Percentiles rank a stretch among this genome's conserved stretches.
Evolutionary conservation across 2,113 vertebrate species (phyloP).

Genomic region (Chionis minor): DNA sequence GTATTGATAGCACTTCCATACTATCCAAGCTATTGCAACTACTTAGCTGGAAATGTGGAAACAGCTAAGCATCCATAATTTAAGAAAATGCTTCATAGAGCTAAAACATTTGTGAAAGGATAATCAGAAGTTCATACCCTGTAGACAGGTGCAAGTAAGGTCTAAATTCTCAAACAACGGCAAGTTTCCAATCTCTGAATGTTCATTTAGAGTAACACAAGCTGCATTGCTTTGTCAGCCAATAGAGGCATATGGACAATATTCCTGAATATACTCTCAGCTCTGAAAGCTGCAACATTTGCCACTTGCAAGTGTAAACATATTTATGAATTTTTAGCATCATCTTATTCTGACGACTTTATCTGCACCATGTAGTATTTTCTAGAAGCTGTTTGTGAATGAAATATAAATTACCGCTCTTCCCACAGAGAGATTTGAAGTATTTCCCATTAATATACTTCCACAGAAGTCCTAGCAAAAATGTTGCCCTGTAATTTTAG

Average conservation of each 20-base stretch:
- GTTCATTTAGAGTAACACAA: conserved; percentile 69
- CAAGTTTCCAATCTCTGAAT: conserved; percentile 68
- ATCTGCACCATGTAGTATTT: background rate
- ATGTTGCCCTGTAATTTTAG: background rate
- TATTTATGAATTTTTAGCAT: conserved; percentile 60
- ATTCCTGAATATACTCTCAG: conserved; percentile 41
- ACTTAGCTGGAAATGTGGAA: background rate
- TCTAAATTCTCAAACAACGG: conserved; percentile 61
- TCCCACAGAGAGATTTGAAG: background rate
- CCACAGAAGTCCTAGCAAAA: background rate
- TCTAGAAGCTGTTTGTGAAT: conserved; percentile 17
- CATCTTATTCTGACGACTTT: conserved; percentile 8
- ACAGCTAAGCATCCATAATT: background rate
- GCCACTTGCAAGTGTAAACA: conserved; percentile 53
- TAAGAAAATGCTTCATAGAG: background rate
- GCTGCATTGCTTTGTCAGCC: conserved; percentile 58
- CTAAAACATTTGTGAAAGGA: conserved; percentile 3
- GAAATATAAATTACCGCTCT: background rate
- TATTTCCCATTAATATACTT: background rate
- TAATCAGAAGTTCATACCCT: conserved; percentile 40
- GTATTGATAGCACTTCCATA: background rate
- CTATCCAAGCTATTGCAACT: background rate
- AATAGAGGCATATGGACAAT: conserved; percentile 73
- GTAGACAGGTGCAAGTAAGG: conserved; percentile 35
- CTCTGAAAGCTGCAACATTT: conserved; percentile 63